A percentile compares a stretch with the other conserved stretches of the same genome.
Evolutionary conservation across 2,113 vertebrate species (phyloP).

Genomic region (Neoarius graeffei): DNA sequence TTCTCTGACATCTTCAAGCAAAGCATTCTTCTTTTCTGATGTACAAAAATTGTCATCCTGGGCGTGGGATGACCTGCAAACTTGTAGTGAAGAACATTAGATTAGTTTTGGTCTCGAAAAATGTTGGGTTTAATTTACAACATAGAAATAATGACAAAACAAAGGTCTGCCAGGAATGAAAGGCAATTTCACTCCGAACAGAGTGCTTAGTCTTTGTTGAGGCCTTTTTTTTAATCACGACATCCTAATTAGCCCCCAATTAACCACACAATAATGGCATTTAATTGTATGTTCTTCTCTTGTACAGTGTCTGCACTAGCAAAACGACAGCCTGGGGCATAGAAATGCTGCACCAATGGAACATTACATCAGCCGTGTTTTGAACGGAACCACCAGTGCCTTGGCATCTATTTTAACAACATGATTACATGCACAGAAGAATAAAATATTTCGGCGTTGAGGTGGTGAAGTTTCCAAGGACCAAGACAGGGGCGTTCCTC

Average conservation of each 20-base stretch:
- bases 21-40: background rate
- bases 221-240: constrained; percentile 13
- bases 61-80: background rate
- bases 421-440: constrained; percentile 47
- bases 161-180: constrained; percentile 3
- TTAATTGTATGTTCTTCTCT: constrained; percentile 36
- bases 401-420: constrained; percentile 49
- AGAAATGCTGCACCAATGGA: constrained; percentile 27
- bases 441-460: constrained; percentile 7
- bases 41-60: constrained; percentile 10
- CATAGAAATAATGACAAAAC: constrained; percentile 18
- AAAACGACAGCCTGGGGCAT: constrained; percentile 22
- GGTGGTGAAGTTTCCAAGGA: constrained; percentile 51
- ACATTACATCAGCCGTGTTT: constrained; percentile 38
- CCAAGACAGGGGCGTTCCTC: constrained; percentile 55
- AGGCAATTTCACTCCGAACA: background rate
- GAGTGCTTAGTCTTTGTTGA: background rate
- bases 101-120: background rate
- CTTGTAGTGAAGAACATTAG: background rate
- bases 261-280: constrained; percentile 39
- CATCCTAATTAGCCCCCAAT: constrained; percentile 43
- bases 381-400: constrained; percentile 29
- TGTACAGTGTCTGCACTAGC: constrained; percentile 1
- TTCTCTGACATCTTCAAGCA: background rate
- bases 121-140: constrained; percentile 29